Evolutionary conservation across 2,888 invertebrate species (phyloP), one percentile per base, ranked within the genome.

Genomic region (Ichneumoninae sp.): DNA sequence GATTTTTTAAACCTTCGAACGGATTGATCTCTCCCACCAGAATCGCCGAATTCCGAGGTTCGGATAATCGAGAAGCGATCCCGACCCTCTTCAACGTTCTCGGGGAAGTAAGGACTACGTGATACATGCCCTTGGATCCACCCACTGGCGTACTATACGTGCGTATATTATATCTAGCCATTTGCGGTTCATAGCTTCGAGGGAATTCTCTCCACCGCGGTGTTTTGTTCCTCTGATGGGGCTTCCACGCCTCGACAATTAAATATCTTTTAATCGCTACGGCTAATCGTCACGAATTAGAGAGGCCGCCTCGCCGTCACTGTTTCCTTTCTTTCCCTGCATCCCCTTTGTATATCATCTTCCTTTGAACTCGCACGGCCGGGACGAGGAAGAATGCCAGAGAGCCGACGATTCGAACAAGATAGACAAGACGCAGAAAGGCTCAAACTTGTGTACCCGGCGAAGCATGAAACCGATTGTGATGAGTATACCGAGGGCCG

Each of bases 261-360:
- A 93, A 92, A 92, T 91, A 90, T 89, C 82, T 92, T 91, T 92
- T 93, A 93, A 93, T 92, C 92, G 92, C 80, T 82, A 87, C 57
- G 78, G 88, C 90, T 92, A 92, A 93, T 93, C 90, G 92, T 88
- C 86, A 86, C 89, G 90, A 91, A 92, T 92, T 92, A 92, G 92
- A 89, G 90, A 89, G 88, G 54, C 47, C 40, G 40, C 79, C 68
- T 57, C 87, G 86, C 87, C 82, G 83, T 88, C 86, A 87, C 86
- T 87, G 88, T 88, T 86, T 74, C 66, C 77, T 65, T 82, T 74
- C 70, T 65, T 52, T 68, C 52, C 70, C n/a, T 71, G 40, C 40
- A 36, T 36, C 50, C 78, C 70, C 74, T 54, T 50, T 44, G 10
- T 22, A 4, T 4, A 30, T 30, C 60, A 6, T 60, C 30, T 16